Base-by-base conservation (phyloP, 1,140 invertebrate species). In the Doryteuthis pealeii region DNA sequence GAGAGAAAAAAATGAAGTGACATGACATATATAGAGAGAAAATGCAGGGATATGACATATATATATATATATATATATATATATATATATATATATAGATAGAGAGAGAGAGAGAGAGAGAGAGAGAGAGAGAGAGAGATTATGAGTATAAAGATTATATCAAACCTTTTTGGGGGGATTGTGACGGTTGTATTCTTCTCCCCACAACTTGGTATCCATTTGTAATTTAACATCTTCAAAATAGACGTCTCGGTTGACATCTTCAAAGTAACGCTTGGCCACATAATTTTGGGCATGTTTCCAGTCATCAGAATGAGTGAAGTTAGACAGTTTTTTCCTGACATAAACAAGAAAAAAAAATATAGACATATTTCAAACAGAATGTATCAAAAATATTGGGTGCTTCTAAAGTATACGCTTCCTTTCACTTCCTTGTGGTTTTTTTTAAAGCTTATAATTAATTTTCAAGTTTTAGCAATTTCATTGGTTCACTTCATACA, bases 181-280 rank as follows among this genome's bases (percentile, higher is more conserved):
- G 76, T 91, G 90, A 71, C 90, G 77, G 79, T 91, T 91, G 81
- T 88, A 91, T 76, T 91, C 90, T 82, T 91, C 90, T 14, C 90
- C 90, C 91, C 91, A 91, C 28, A 91, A 79, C 79, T 91, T 91
- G 18, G 90, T 90, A 83, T 91, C 90, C 91, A 91, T 91, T 84
- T 91, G 91, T 28, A 91, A 82, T 71, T 87, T 87, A 28, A 91
- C 90, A 84, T 91, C 91, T 76, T 91, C 89, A 83, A 91, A 91
- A 77, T 91, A 91, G 6, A 89, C 87, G 22, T 87, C 81, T 30
- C 88, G 76, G 70, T 89, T 87, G 0, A 90, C 90, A 31, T 83
- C 78, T 71, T 88, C 85, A 82, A 91, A 90, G 83, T 91, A 91
- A 8, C 84, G 77, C 79, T 91, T 91, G 43, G 90, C 90, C 30